Evolutionary conservation across 2,888 invertebrate genomes (phyloP), one percentile per base, ranked within the genome.

Genomic region (Gymnocheta viridis): DNA sequence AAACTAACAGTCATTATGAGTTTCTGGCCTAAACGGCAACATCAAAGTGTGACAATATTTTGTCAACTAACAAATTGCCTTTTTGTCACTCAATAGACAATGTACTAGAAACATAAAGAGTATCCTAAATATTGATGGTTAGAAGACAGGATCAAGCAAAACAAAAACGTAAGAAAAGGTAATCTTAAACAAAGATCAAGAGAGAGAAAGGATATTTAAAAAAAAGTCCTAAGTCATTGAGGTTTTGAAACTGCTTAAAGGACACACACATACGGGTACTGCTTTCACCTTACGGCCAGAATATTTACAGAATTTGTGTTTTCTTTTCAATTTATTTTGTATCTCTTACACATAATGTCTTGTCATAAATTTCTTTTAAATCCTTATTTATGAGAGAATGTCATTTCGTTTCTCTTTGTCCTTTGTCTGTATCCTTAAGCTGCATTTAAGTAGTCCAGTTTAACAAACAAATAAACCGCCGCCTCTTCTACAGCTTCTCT

Each of bases 61-160:
- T 86, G 86, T 86, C 86, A 86, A 85, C 85, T 85, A 82, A 86
- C 84, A 86, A 86, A 86, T 86, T 85, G 79, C 74, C 76, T 64
- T 73, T 79, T 73, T 78, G 81, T 22, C 77, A 74, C 77, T 78
- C 80, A 76, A 83, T 74, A 76, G 82, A 54, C 29, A 17, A 64
- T n/a, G n/a, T n/a, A n/a, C 58, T 27, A 17, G 27, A 29, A 72
- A 17, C 22, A 7, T 10, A 44, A 56, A 47, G 66, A 77, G 72
- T 72, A 72, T n/a, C 41, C 47, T 49, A 70, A 44, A 82, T 56
- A 54, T 35, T 67, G 7, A 44, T 56, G 17, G 54, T 62, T 54
- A 44, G 4, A 4, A 17, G 14, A 22, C 35, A 38, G 14, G 24
- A 54, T 22, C 17, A 67, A 4, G 22, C 4, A 14, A 56, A 70